Evolutionary conservation across 2,888 invertebrate species (phyloP).

Genomic region (Tachina lurida): DNA sequence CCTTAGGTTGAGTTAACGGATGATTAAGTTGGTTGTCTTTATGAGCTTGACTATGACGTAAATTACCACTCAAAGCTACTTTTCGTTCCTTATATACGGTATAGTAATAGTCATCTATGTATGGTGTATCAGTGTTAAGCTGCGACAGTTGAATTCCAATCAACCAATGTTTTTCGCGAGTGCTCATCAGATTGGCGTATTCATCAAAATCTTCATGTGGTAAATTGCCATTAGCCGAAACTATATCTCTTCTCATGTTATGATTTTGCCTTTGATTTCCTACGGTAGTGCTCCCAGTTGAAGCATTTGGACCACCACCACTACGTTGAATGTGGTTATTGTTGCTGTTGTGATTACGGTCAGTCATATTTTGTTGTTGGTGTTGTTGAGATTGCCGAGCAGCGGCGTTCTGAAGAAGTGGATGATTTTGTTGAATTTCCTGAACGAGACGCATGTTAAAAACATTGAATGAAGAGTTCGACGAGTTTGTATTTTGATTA

Average conservation of each 20-base stretch:
- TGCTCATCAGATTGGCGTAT: constrained; percentile 96
- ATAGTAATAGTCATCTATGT: constrained; percentile 98
- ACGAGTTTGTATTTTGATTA: constrained; percentile 73
- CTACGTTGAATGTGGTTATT: constrained; percentile 75
- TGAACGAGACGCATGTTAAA: constrained; percentile 83
- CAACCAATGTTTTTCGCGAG: constrained; percentile 97
- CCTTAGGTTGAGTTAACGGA: constrained; percentile 84
- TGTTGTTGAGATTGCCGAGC: constrained; percentile 76
- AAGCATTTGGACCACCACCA: constrained; percentile 59
- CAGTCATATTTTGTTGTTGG: constrained; percentile 72
- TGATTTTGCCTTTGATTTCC: constrained; percentile 63
- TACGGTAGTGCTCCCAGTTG: constrained; percentile 1
- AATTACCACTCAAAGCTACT: constrained; percentile 85
- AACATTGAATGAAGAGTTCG: constrained; percentile 79
- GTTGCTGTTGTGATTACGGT: constrained; percentile 69
- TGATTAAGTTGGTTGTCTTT: constrained; percentile 87
- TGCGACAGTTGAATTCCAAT: constrained; percentile 97
- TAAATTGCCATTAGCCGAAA: constrained; percentile 80
- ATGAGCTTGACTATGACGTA: constrained; percentile 85
- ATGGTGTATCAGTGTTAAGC: constrained; percentile 96
- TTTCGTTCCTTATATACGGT: constrained; percentile 90
- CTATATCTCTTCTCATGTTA: constrained; percentile 76
- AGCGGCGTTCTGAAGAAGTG: constrained; percentile 79
- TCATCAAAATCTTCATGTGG: constrained; percentile 86
- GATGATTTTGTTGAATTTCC: constrained; percentile 83